Conservation (phyloP, 2,888 invertebrate species). For the Protonemura montana region DNA sequence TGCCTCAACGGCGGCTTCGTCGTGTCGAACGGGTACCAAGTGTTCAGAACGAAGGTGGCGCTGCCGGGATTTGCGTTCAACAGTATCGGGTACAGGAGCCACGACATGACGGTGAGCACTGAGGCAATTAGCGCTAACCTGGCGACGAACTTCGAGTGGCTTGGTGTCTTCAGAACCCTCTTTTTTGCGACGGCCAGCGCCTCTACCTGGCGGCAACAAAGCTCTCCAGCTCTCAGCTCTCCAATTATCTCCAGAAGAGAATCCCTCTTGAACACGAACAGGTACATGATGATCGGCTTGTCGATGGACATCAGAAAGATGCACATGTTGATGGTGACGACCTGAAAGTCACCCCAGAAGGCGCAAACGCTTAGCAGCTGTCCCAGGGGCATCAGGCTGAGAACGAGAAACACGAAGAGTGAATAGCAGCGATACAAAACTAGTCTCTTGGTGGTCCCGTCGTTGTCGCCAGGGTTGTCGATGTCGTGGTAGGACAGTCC, state of each 20-base stretch:
- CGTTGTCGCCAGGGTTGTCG: not conserved
- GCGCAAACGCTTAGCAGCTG: not conserved
- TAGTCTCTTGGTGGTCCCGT: not conserved
- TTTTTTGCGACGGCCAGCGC: not conserved
- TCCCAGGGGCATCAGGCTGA: not conserved
- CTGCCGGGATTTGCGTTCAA: not conserved
- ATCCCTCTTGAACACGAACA: not conserved
- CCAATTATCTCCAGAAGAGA: not conserved
- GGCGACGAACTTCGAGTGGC: not conserved
- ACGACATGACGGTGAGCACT: not conserved
- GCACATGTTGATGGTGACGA: not conserved
- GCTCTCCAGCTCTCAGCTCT: too few relatives aligned
- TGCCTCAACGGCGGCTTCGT: not conserved
- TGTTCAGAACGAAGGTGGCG: not conserved
- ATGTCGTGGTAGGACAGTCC: not conserved
- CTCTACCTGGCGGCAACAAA: not conserved
- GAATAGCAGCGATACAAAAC: not conserved
- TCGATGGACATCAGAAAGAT: not conserved
- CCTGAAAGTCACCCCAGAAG: slow-evolving; percentile 1
- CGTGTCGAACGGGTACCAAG: not conserved
- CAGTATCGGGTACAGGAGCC: not conserved
- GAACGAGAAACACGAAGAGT: not conserved
- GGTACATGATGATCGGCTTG: not conserved
- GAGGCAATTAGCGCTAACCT: not conserved
- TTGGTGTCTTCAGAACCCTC: not conserved